phyloP scores from a whole-genome alignment of 2,113 vertebrate species.

The Eubucco bourcierii region DNA sequence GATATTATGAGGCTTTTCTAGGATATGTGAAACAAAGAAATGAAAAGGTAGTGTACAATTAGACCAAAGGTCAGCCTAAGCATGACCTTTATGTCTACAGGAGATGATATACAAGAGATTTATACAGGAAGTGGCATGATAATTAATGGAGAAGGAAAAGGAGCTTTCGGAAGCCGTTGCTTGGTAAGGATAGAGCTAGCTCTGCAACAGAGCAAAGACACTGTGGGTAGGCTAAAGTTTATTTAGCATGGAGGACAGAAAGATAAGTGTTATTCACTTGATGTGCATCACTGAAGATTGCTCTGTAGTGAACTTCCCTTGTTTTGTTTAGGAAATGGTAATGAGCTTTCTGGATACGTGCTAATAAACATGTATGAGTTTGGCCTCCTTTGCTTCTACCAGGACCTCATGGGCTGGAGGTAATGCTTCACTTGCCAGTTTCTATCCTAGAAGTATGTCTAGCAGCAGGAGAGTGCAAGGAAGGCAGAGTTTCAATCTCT shows the following conservation, averaged over 20 bases:
- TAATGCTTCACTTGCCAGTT: background rate
- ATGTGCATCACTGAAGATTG: background rate
- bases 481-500: background rate
- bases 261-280: background rate
- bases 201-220: background rate
- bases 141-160: background rate
- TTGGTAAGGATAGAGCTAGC: background rate
- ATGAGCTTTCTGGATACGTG: background rate
- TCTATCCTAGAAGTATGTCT: accelerated
- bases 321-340: background rate
- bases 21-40: background rate
- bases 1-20: background rate
- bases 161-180: background rate
- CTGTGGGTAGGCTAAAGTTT: background rate
- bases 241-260: background rate
- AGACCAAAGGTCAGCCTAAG: background rate
- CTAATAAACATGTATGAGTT: background rate
- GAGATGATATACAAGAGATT: conserved; percentile 32
- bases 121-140: background rate
- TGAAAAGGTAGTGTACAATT: background rate
- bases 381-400: background rate
- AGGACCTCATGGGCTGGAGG: background rate
- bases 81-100: conserved; percentile 12
- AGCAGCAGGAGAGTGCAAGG: background rate
- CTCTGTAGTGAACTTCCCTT: background rate